Conservation (phyloP, 2,797 vertebrate species). For the Pygocentrus nattereri region DNA sequence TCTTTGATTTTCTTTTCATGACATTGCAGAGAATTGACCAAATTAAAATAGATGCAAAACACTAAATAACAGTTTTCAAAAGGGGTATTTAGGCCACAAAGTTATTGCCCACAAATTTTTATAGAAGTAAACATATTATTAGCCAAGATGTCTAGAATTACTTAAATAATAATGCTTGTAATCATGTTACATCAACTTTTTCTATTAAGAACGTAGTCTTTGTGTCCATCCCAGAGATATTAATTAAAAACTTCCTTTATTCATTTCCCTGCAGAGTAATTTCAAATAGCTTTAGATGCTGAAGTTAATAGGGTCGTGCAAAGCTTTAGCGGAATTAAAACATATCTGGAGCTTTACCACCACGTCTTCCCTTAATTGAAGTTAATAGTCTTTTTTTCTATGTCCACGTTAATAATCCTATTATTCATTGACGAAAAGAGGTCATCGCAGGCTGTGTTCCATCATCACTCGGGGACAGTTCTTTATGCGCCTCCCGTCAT, state of each 20-base stretch:
- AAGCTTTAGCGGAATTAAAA: conserved; percentile 37
- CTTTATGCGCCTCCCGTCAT: conserved; percentile 54
- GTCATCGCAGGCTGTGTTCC: conserved; percentile 61
- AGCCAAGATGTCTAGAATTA: not conserved
- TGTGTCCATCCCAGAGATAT: not conserved
- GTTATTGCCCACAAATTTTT: too few relatives aligned
- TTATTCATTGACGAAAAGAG: conserved; percentile 72
- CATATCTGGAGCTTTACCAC: conserved; percentile 53
- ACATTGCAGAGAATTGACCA: too few relatives aligned
- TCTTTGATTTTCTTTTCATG: not conserved
- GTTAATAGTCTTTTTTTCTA: conserved; percentile 69
- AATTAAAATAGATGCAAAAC: not conserved
- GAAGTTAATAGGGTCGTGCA: conserved; percentile 19
- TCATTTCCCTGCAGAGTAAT: not conserved
- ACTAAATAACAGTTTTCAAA: not conserved
- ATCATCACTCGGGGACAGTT: conserved; percentile 58
- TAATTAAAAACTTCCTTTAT: not conserved
- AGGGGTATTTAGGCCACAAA: not conserved
- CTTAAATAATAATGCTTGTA: not conserved
- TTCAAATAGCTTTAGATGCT: conserved; percentile 8
- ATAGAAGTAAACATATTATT: not conserved
- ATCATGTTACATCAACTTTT: not conserved
- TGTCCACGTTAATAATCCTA: conserved; percentile 70
- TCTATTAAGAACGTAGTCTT: not conserved
- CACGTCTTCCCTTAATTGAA: conserved; percentile 58